phyloP scores from a whole-genome alignment of 2,113 vertebrate genomes.

The Oreochromis niloticus region DNA sequence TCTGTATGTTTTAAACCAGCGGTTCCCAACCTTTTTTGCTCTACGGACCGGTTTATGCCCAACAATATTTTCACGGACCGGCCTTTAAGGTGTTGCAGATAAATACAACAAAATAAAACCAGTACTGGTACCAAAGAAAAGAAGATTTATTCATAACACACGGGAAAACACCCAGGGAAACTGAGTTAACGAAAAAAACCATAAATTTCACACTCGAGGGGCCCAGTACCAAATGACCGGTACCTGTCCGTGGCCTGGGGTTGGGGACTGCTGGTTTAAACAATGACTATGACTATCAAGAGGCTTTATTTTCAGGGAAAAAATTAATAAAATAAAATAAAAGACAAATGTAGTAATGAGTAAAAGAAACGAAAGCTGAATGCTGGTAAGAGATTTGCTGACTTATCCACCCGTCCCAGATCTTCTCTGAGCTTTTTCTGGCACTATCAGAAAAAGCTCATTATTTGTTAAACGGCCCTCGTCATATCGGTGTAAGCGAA shows the following conservation, averaged over 20 bases:
- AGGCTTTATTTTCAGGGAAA: not conserved
- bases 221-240: accelerated
- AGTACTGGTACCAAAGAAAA: not conserved
- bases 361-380: not conserved
- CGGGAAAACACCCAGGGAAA: not conserved
- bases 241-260: not conserved
- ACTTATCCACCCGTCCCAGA: not conserved
- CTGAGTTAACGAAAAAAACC: not conserved
- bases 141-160: not conserved
- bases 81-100: not conserved
- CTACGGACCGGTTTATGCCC: not conserved
- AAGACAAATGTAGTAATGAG: not conserved
- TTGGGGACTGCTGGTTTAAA: not conserved
- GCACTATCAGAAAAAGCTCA: not conserved
- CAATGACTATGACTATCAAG: too few species aligned
- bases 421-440: not conserved
- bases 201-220: not conserved
- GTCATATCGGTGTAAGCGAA: not conserved
- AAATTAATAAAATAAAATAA: not conserved
- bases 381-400: not conserved
- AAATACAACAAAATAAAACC: not conserved
- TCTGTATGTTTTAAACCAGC: not conserved
- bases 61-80: too few species aligned
- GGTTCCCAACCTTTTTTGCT: not conserved
- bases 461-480: not conserved